Conservation (phyloP, 2,113 vertebrate species). For the Candoia aspera region DNA sequence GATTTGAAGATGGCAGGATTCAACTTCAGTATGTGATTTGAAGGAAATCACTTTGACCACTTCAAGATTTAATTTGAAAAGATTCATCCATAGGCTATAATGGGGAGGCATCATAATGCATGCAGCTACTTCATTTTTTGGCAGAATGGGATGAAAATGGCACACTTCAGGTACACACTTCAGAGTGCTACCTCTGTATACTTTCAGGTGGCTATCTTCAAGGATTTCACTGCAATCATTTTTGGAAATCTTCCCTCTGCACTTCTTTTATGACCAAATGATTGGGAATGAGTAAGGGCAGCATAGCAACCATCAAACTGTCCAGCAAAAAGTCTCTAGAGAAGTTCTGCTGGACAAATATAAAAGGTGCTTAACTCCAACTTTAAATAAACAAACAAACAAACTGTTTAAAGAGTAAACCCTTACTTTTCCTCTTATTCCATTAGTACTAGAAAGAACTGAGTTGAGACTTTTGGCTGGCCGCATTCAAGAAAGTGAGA, state of each 20-base stretch:
- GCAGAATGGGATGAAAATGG: background rate
- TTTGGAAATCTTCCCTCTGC: background rate
- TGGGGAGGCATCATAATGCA: background rate
- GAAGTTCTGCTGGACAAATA: background rate
- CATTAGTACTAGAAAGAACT: background rate
- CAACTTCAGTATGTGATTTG: no score
- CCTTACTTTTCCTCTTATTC: background rate
- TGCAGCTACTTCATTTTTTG: background rate
- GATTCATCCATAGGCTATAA: background rate
- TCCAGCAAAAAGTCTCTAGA: background rate
- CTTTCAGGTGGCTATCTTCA: background rate
- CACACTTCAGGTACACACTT: background rate
- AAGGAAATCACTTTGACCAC: background rate
- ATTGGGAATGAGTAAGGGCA: background rate
- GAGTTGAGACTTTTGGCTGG: background rate
- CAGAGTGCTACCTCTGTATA: background rate
- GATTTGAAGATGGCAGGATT: no score
- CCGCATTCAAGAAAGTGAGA: background rate
- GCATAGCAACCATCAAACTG: background rate
- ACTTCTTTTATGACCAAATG: background rate
- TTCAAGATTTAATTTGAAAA: background rate
- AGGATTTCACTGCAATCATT: background rate
- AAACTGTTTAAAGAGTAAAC: background rate
- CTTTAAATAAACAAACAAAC: no score
- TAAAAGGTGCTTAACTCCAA: background rate